Conservation (phyloP, 2,797 vertebrate species). For the Synanceia verrucosa region DNA sequence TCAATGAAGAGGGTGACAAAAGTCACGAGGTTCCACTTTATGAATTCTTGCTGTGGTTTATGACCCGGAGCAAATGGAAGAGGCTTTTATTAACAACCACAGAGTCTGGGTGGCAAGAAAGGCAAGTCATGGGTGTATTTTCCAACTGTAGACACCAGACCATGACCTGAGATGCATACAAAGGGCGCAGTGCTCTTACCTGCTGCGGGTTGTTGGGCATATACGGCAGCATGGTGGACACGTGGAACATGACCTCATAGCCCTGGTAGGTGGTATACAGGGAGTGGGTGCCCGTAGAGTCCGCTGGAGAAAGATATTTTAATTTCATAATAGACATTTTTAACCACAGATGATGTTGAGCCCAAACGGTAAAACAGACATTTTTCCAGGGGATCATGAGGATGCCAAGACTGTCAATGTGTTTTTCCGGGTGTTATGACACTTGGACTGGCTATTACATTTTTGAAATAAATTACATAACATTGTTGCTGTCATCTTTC, state of each 20-base stretch:
- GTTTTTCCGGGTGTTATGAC: background rate
- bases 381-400: background rate
- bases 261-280: constrained; percentile 94
- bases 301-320: constrained; percentile 78
- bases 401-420: background rate
- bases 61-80: constrained; percentile 10
- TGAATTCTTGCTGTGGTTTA: constrained; percentile 48
- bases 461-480: background rate
- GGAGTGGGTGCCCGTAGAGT: constrained; percentile 95
- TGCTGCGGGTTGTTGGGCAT: constrained; percentile 97
- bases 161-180: background rate
- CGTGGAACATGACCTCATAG: constrained; percentile 98
- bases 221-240: constrained; percentile 96
- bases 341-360: background rate
- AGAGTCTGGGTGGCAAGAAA: constrained; percentile 20
- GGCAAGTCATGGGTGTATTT: background rate
- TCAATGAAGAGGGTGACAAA: constrained; percentile 32
- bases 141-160: background rate
- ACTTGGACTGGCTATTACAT: background rate
- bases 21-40: constrained; percentile 50
- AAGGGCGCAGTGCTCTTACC: constrained; percentile 75
- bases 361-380: background rate
- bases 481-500: background rate
- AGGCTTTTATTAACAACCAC: constrained; percentile 30
- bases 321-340: constrained; percentile 5